Conservation (phyloP, 1,140 invertebrate genomes). For the Psilanteris sp. region DNA sequence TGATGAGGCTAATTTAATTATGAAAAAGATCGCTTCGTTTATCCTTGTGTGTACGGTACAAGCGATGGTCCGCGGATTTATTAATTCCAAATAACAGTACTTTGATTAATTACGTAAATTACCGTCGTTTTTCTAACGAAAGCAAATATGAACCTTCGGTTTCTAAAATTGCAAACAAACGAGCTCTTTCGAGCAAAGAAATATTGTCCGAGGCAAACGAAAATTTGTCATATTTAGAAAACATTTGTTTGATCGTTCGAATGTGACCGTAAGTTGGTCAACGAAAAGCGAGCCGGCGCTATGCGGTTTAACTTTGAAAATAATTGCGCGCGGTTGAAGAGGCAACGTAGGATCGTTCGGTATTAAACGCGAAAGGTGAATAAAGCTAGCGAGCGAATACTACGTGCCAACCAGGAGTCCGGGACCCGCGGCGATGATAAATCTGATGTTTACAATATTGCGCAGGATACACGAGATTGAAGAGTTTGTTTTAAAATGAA, state of each 20-base stretch:
- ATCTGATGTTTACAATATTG: slow-evolving; percentile 59
- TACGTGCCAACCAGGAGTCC: slow-evolving; percentile 52
- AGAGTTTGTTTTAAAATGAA: too few relatives aligned
- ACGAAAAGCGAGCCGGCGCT: not conserved
- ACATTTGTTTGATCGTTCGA: slow-evolving; percentile 10
- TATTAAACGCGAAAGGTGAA: slow-evolving; percentile 67
- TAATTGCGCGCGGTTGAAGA: slow-evolving; percentile 34
- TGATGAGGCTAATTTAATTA: not conserved
- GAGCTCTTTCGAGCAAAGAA: too few relatives aligned
- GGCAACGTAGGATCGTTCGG: slow-evolving; percentile 64
- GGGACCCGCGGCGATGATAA: slow-evolving; percentile 67
- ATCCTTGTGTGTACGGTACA: too few relatives aligned
- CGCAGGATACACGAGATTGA: too few relatives aligned
- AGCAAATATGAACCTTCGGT: not conserved
- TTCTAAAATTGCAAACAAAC: slow-evolving; percentile 21
- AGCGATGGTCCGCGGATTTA: too few relatives aligned
- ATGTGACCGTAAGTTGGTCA: slow-evolving; percentile 40
- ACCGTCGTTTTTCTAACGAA: slow-evolving; percentile 8
- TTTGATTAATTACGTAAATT: slow-evolving; percentile 18
- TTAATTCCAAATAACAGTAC: slow-evolving; percentile 1
- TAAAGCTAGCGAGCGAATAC: slow-evolving; percentile 68
- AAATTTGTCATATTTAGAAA: slow-evolving; percentile 34
- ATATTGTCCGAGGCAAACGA: slow-evolving; percentile 8
- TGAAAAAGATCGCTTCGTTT: not conserved
- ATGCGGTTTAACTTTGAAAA: slow-evolving; percentile 26